Evolutionary conservation across 2,888 invertebrate genomes (phyloP), one percentile per base, ranked within the genome.

Genomic region (Tuta absoluta): DNA sequence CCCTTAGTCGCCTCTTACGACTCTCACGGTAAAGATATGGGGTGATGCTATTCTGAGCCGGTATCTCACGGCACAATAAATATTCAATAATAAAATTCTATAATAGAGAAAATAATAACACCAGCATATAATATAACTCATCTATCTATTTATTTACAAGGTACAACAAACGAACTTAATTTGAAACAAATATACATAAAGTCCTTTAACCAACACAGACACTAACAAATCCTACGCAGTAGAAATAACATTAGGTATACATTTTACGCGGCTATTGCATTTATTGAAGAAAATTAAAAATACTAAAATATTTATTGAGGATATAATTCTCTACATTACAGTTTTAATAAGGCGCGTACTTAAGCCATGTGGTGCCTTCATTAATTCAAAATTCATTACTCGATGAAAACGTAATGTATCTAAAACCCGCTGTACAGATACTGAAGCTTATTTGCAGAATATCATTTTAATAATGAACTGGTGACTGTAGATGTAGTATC

Each of bases 81-180:
- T n/a, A n/a, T n/a, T n/a, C n/a, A n/a, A n/a, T n/a, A n/a, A n/a
- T n/a, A n/a, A n/a, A n/a, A n/a, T n/a, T n/a, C n/a, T n/a, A n/a
- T n/a, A n/a, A n/a, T n/a, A n/a, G n/a, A 8, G 33, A 33, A 33
- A 33, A 33, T 7, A 33, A 33, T 33, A 79, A 80, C 74, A 69
- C 74, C 37, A 64, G 60, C 68, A 69, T 75, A 79, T 79, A 83
- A 81, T 80, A 8, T 84, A 86, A 86, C 84, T 87, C 83, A 80
- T 86, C 83, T 87, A 89, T 90, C 86, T 89, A 87, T 85, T 57
- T 90, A 91, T 91, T 88, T 90, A 91, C 90, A 91, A 79, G 78
- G 81, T 88, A 80, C 83, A 88, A 87, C 85, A 87, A 88, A 86
- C 77, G 77, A 85, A 86, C 81, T 81, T 76, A 83, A 78, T 72